Conservation (phyloP, 1,140 invertebrate species). For the Chionoecetes opilio region DNA sequence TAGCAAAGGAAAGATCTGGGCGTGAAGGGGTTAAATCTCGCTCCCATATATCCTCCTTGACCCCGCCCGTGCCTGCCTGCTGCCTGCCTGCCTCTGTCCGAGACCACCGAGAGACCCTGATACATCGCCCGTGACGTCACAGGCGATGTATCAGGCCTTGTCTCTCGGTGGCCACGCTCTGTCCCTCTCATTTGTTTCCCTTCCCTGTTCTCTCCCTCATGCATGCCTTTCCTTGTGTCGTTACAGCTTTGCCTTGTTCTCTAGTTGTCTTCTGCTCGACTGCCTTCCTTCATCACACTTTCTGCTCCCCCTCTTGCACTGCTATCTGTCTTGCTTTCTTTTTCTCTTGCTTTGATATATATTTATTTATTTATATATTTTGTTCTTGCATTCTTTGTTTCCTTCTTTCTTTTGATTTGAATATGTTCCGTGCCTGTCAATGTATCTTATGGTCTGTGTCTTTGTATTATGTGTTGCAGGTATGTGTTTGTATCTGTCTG, state of each 20-base stretch:
- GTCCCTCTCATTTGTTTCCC: neutral
- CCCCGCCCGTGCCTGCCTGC: neutral
- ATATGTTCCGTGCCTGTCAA: too few relatives aligned
- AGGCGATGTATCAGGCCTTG: too few relatives aligned
- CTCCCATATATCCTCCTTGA: neutral
- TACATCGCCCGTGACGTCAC: too few relatives aligned
- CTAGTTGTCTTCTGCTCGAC: neutral
- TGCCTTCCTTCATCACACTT: neutral
- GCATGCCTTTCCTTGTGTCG: too few relatives aligned
- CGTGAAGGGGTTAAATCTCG: too few relatives aligned
- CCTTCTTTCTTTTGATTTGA: too few relatives aligned
- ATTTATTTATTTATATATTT: too few relatives aligned
- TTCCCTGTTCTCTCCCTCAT: neutral
- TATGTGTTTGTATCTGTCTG: too few relatives aligned
- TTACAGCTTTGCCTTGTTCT: neutral
- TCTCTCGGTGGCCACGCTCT: neutral
- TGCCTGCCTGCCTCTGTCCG: too few relatives aligned
- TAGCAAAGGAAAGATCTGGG: too few relatives aligned
- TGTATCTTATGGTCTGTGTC: neutral
- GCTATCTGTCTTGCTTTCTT: neutral
- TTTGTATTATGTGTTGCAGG: neutral
- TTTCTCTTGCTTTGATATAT: neutral
- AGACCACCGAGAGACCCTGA: too few relatives aligned
- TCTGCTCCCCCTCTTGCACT: neutral
- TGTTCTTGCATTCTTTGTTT: too few relatives aligned